phyloP scores from a whole-genome alignment of 2,888 invertebrate genomes.

The Panopea generosa region DNA sequence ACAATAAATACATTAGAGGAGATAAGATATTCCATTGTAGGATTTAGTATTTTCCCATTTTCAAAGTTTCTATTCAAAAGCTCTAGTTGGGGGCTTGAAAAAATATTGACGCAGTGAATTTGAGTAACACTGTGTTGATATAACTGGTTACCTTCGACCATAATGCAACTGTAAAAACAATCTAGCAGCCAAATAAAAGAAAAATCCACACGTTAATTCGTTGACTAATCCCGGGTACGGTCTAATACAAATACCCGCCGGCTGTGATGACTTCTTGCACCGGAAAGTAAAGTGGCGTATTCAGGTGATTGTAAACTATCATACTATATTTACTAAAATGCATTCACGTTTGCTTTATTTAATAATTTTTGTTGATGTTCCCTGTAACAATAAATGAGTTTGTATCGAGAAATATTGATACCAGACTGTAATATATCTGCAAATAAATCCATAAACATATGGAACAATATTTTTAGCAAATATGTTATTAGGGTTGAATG shows the following conservation, averaged over 20 bases:
- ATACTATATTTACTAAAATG: conserved; percentile 49
- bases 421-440: conserved; percentile 52
- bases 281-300: conserved; percentile 49
- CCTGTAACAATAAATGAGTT: conserved; percentile 49
- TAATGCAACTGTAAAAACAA: conserved; percentile 64
- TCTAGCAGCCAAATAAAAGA: conserved; percentile 55
- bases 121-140: conserved; percentile 63
- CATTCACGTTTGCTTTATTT: conserved; percentile 46
- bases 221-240: conserved; percentile 43
- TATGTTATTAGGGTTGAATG: conserved; percentile 18
- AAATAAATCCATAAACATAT: conserved; percentile 34
- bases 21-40: conserved; percentile 54
- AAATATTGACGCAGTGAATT: conserved; percentile 60
- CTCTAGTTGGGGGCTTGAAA: conserved; percentile 58
- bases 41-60: conserved; percentile 51
- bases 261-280: conserved; percentile 36
- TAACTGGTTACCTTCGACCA: conserved; percentile 59
- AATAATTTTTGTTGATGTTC: conserved; percentile 60
- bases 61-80: conserved; percentile 42
- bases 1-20: conserved; percentile 63
- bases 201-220: conserved; percentile 39
- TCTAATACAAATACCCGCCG: conserved; percentile 46
- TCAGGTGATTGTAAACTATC: conserved; percentile 30
- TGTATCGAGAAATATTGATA: conserved; percentile 58
- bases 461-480: conserved; percentile 15